These are phyloP conservation scores for Pipistrellus pipistrellus DNA, from an alignment of 2,797 vertebrate genomes.

Conservation along the genomic window DNA sequence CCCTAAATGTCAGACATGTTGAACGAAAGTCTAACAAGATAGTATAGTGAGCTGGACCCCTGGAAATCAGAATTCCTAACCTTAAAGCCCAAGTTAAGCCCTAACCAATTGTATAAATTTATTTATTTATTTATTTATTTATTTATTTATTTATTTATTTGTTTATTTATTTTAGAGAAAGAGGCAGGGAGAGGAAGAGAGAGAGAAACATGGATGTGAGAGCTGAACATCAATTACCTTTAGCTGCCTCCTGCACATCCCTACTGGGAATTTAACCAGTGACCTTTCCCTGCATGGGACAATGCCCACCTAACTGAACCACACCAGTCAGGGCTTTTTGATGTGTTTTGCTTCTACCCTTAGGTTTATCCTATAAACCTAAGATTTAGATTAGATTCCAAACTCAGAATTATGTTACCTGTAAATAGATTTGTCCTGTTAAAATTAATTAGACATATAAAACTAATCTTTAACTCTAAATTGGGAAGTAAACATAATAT, in stretches of 20 bases:
- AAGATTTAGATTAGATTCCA: constrained; percentile 4
- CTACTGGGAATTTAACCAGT: too few relatives aligned
- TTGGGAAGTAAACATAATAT: background rate
- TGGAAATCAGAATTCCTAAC: constrained; percentile 27
- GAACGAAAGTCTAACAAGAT: background rate
- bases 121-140: too few relatives aligned
- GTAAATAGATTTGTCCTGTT: background rate
- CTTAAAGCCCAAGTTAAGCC: background rate
- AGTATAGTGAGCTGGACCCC: background rate
- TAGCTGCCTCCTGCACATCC: too few relatives aligned
- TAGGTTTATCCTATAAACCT: background rate
- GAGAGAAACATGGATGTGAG: too few relatives aligned
- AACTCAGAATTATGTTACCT: background rate
- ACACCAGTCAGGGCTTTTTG: too few relatives aligned
- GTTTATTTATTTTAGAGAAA: too few relatives aligned
- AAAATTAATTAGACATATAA: constrained; percentile 20
- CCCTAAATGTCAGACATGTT: background rate
- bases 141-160: too few relatives aligned
- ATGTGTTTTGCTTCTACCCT: background rate
- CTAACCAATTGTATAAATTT: background rate
- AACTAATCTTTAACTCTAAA: background rate
- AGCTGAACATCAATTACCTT: too few relatives aligned
- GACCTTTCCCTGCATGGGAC: too few relatives aligned
- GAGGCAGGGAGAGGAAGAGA: too few relatives aligned
- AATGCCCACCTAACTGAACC: too few relatives aligned